A percentile compares a stretch with the other conserved stretches of the same genome.
These are phyloP conservation scores for Drosophila ananassae DNA, from an alignment of 1,140 invertebrate species.

Conservation along the genomic window DNA sequence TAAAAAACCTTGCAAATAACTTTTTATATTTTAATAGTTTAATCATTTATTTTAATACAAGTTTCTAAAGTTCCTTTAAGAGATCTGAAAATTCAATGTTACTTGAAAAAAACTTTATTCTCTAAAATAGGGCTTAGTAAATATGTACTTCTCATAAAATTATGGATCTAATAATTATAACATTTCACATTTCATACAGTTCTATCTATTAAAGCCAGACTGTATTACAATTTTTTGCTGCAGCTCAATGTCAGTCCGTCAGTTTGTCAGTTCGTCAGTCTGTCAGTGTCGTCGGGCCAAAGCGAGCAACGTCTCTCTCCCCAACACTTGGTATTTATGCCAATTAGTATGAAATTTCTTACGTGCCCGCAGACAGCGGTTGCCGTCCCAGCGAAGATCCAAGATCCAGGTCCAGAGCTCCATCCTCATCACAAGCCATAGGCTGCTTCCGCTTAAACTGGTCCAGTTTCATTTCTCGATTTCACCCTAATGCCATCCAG, in stretches of 20 bases:
- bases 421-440: conserved; percentile 37
- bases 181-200: not conserved
- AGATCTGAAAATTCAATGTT: too few relatives aligned
- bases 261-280: conserved; percentile 63
- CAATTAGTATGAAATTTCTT: conserved; percentile 84
- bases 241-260: conserved; percentile 71
- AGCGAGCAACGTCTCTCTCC: conserved; percentile 48
- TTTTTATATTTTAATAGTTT: too few relatives aligned
- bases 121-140: too few relatives aligned
- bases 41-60: too few relatives aligned
- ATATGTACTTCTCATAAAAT: too few relatives aligned
- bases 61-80: too few relatives aligned
- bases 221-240: conserved; percentile 30
- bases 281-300: conserved; percentile 58
- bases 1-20: too few relatives aligned
- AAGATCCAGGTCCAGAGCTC: conserved; percentile 30
- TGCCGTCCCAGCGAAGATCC: conserved; percentile 4
- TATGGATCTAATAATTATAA: too few relatives aligned
- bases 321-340: conserved; percentile 84
- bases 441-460: conserved; percentile 83
- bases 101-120: too few relatives aligned
- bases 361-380: conserved; percentile 75
- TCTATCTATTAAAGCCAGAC: not conserved
- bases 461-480: conserved; percentile 80
- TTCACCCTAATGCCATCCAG: conserved; percentile 71